Evolutionary conservation across 2,888 invertebrate genomes (phyloP).

Genomic region (Malthinus seriepunctatus): DNA sequence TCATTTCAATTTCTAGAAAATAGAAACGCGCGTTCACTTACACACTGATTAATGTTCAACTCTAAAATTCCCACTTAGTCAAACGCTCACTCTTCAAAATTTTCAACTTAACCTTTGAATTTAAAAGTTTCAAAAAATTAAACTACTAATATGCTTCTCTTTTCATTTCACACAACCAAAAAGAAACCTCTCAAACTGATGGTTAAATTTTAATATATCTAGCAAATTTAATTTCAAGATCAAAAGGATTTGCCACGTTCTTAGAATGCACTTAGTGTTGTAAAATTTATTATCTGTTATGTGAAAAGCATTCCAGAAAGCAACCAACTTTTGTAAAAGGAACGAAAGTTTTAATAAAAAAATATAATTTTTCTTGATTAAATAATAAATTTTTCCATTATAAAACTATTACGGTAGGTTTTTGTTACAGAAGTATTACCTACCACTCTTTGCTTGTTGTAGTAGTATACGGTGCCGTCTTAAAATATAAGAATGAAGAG

Average conservation of each 20-base stretch:
- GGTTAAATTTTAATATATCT: background rate
- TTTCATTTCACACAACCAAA: background rate
- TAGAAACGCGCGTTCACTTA: too few species aligned
- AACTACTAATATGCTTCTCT: background rate
- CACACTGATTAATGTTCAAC: too few species aligned
- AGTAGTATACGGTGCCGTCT: constrained; percentile 5
- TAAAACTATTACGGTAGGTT: background rate
- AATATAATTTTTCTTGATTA: background rate
- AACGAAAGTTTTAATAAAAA: background rate
- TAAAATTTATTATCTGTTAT: constrained; percentile 26
- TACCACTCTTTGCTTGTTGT: background rate
- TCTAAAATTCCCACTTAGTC: too few species aligned
- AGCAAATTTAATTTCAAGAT: constrained; percentile 25
- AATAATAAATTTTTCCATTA: background rate
- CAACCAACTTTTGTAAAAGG: background rate
- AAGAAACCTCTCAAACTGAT: too few species aligned
- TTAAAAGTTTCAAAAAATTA: too few species aligned
- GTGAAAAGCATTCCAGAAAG: constrained; percentile 20
- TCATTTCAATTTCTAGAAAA: too few species aligned
- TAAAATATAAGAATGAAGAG: constrained; percentile 6
- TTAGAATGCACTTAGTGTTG: constrained; percentile 26
- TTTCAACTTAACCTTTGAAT: too few species aligned
- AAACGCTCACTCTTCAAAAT: too few species aligned
- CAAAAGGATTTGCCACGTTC: constrained; percentile 20
- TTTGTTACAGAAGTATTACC: background rate